These are phyloP conservation scores for Solea senegalensis DNA, from an alignment of 2,113 vertebrate genomes.

Conservation along the genomic window DNA sequence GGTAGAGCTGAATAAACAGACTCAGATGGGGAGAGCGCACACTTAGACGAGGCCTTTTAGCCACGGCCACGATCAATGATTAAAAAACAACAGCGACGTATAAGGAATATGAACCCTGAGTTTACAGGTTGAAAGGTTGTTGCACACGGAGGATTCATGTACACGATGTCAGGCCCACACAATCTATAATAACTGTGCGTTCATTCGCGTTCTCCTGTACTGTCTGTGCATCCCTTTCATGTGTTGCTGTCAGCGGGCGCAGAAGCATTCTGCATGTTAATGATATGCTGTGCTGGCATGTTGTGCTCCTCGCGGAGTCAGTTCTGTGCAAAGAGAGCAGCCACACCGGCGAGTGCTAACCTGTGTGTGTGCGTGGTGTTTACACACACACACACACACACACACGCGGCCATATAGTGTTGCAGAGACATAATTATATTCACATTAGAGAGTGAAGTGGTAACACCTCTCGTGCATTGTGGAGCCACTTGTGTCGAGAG, in stretches of 20 bases:
- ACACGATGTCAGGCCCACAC: neutral
- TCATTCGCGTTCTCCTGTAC: neutral
- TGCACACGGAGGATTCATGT: neutral
- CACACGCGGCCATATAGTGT: conserved; percentile 1
- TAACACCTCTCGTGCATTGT: neutral
- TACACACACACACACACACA: conserved; percentile 7
- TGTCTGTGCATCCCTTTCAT: conserved; percentile 13
- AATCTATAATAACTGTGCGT: neutral
- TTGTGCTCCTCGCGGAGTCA: conserved; percentile 60
- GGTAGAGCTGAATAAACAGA: conserved; percentile 44
- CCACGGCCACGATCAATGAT: too few relatives aligned
- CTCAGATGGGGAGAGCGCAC: neutral
- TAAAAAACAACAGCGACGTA: too few relatives aligned
- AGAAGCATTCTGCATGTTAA: conserved; percentile 62
- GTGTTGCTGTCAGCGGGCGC: conserved; percentile 42
- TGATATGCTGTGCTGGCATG: conserved; percentile 58
- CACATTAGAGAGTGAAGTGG: conserved; percentile 5
- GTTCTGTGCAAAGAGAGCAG: conserved; percentile 45
- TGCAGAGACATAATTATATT: conserved; percentile 19
- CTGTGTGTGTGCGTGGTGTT: conserved; percentile 36
- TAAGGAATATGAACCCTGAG: neutral
- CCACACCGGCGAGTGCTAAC: conserved; percentile 48
- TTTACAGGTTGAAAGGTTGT: too few relatives aligned
- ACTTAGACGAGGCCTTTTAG: neutral
- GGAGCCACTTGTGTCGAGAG: conserved; percentile 12